These are phyloP conservation scores for Oedothorax gibbosus DNA, from an alignment of 1,140 invertebrate species.

Conservation along the genomic window DNA sequence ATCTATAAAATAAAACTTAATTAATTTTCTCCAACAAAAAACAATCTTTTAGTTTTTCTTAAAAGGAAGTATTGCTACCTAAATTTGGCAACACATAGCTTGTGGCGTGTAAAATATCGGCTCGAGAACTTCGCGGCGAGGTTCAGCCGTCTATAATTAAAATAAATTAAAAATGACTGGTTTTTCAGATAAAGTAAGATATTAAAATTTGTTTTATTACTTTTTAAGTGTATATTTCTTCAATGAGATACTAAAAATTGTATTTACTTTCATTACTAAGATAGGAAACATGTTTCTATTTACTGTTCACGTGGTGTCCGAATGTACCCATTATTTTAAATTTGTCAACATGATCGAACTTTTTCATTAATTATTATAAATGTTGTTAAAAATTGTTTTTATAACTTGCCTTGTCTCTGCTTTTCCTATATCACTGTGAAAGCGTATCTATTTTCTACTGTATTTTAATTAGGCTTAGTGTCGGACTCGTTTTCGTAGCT, in stretches of 20 bases:
- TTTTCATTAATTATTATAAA: not conserved
- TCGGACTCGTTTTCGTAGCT: no score
- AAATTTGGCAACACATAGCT: no score
- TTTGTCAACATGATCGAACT: not conserved
- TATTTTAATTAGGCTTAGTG: no score
- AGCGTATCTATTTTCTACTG: no score
- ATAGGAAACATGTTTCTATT: not conserved
- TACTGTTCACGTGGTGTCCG: conserved; percentile 13
- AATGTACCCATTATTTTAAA: not conserved
- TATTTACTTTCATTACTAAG: not conserved
- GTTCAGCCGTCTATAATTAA: not conserved
- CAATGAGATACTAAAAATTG: not conserved
- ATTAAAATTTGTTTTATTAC: not conserved
- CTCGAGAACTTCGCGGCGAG: not conserved
- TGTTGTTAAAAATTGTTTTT: not conserved
- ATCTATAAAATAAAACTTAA: no score
- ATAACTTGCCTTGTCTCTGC: not conserved
- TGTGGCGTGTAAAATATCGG: no score
- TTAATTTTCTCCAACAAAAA: no score
- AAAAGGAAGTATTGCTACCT: no score
- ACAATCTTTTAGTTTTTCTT: no score
- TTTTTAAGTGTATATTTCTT: not conserved
- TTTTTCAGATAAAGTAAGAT: conserved; percentile 48
- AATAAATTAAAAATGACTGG: conserved; percentile 32
- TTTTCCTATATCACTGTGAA: not conserved